phyloP scores from a whole-genome alignment of 2,113 vertebrate genomes.

The Athene noctua region DNA sequence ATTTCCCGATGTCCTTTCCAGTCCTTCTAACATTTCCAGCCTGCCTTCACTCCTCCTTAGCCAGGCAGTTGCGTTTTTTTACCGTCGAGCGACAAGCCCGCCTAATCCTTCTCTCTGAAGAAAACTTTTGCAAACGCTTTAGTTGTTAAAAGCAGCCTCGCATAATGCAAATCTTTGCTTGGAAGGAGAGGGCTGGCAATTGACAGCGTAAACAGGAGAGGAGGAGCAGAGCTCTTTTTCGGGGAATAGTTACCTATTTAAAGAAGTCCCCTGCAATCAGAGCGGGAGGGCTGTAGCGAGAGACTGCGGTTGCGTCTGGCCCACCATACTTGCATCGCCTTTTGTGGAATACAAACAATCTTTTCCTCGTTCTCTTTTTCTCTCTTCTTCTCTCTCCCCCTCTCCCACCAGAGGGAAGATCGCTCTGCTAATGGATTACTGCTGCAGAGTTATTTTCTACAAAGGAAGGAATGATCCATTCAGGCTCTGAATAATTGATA shows the following conservation, averaged over 20 bases:
- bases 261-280: neutral
- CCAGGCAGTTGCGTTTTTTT: neutral
- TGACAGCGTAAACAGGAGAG: neutral
- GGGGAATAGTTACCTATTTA: constrained; percentile 16
- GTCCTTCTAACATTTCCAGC: neutral
- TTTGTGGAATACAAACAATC: neutral
- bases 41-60: neutral
- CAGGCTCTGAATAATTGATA: neutral
- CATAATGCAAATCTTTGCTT: neutral
- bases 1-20: neutral
- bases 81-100: rapidly evolving
- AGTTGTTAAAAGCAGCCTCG: neutral
- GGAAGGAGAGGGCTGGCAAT: neutral
- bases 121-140: neutral
- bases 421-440: neutral
- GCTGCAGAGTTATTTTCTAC: neutral
- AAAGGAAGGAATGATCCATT: neutral
- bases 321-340: neutral
- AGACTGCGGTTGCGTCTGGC: neutral
- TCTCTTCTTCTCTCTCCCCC: neutral
- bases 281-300: neutral
- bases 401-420: neutral
- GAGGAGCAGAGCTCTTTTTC: neutral
- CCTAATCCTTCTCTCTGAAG: neutral
- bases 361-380: neutral